These are phyloP conservation scores for Lepus americanus DNA, from an alignment of 2,113 vertebrate species.

Conservation along the genomic window DNA sequence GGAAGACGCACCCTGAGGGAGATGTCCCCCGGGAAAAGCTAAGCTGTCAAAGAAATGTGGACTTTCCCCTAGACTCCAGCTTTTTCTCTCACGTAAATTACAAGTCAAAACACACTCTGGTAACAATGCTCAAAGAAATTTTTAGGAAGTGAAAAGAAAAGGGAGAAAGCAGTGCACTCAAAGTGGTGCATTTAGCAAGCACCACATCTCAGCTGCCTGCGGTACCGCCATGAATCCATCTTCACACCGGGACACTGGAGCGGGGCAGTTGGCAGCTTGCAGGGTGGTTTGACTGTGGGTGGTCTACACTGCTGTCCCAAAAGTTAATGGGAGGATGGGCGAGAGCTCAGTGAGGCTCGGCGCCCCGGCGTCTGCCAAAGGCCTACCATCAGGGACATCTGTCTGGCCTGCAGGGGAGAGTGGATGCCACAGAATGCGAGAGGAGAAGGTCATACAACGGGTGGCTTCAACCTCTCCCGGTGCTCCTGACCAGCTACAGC, in stretches of 20 bases:
- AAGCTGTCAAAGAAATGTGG: background rate
- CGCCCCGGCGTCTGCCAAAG: background rate
- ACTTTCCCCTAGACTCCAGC: background rate
- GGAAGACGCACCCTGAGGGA: background rate
- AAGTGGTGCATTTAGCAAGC: background rate
- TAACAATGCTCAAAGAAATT: background rate
- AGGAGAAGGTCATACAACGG: background rate
- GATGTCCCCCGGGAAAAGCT: background rate
- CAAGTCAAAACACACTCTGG: background rate
- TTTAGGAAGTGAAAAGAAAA: background rate
- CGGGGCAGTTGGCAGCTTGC: background rate
- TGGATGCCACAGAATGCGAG: background rate
- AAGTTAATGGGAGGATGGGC: background rate
- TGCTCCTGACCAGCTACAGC: background rate
- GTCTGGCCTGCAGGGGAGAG: background rate
- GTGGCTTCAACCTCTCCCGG: accelerated
- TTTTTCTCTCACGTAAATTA: background rate
- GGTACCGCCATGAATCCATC: background rate
- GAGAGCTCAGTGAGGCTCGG: background rate
- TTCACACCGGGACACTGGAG: background rate
- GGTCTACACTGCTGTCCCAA: background rate
- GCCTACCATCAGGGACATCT: background rate
- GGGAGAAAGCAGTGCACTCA: background rate
- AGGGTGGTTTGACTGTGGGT: background rate
- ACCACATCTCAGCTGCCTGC: background rate